These are phyloP conservation scores for Prenolepis imparis DNA, from an alignment of 2,888 invertebrate genomes.

Conservation along the genomic window DNA sequence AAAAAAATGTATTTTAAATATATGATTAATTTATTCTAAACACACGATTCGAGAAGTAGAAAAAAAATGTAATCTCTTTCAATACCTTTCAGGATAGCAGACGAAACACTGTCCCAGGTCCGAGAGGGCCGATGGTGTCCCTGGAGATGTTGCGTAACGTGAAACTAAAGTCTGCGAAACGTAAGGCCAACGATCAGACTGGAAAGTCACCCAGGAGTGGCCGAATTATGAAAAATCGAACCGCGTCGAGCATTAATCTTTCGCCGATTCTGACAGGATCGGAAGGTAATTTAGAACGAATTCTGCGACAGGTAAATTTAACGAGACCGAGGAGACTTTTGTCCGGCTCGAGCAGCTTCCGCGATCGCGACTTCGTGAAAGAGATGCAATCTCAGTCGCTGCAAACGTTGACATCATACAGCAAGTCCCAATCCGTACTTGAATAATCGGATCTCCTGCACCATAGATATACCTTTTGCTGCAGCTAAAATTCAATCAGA, in stretches of 20 bases:
- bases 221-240: conserved; percentile 72
- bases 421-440: conserved; percentile 65
- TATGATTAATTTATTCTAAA: neutral
- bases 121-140: conserved; percentile 81
- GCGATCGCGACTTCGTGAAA: conserved; percentile 65
- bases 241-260: conserved; percentile 71
- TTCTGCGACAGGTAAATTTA: conserved; percentile 78
- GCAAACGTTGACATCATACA: conserved; percentile 63
- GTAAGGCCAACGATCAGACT: conserved; percentile 72
- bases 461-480: neutral
- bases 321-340: conserved; percentile 68
- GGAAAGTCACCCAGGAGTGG: conserved; percentile 78
- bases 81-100: conserved; percentile 75
- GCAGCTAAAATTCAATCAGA: neutral
- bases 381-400: conserved; percentile 66
- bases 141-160: conserved; percentile 84
- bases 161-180: conserved; percentile 82
- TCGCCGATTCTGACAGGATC: conserved; percentile 77
- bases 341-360: conserved; percentile 55
- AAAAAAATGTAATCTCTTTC: neutral
- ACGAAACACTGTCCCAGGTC: conserved; percentile 70
- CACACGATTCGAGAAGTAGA: neutral
- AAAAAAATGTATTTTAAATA: neutral
- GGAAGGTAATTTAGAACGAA: conserved; percentile 74
- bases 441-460: conserved; percentile 5